phyloP scores from a whole-genome alignment of 2,888 invertebrate genomes.

The Homarus gammarus region DNA sequence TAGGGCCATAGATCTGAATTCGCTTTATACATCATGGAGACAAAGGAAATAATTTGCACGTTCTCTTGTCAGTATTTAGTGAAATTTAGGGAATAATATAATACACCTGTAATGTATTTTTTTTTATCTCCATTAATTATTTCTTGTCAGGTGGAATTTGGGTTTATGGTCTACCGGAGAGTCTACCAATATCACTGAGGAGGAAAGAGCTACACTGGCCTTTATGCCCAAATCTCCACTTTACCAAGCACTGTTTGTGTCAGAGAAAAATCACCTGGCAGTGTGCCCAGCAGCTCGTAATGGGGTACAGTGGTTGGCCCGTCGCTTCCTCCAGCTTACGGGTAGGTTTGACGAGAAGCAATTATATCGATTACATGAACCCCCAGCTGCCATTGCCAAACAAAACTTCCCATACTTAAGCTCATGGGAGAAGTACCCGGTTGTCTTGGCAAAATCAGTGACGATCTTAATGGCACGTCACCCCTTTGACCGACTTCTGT shows the following conservation, averaged over 20 bases:
- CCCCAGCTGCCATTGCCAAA: conserved; percentile 55
- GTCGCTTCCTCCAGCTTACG: conserved; percentile 52
- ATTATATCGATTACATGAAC: conserved; percentile 45
- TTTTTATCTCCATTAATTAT: no score
- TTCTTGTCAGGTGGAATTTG: conserved; percentile 52
- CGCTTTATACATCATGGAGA: no score
- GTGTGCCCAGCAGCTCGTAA: conserved; percentile 62
- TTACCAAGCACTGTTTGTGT: conserved; percentile 66
- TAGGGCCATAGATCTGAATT: no score
- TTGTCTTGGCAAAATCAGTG: conserved; percentile 46
- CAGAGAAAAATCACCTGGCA: conserved; percentile 45
- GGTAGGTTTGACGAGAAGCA: conserved; percentile 46
- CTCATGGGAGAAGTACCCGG: conserved; percentile 71
- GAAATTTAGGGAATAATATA: background rate
- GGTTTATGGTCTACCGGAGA: conserved; percentile 35
- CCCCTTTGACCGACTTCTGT: conserved; percentile 63
- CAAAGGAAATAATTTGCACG: background rate
- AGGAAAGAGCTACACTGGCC: conserved; percentile 26
- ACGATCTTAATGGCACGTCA: conserved; percentile 67
- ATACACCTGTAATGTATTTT: background rate
- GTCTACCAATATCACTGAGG: conserved; percentile 23
- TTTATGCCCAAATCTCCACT: conserved; percentile 48
- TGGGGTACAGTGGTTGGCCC: conserved; percentile 63
- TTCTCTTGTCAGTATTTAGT: background rate
- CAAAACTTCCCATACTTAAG: conserved; percentile 60